Percentiles rank a stretch among this genome's conserved stretches.
phyloP scores from a whole-genome alignment of 2,888 invertebrate genomes.

The Tyria jacobaeae region DNA sequence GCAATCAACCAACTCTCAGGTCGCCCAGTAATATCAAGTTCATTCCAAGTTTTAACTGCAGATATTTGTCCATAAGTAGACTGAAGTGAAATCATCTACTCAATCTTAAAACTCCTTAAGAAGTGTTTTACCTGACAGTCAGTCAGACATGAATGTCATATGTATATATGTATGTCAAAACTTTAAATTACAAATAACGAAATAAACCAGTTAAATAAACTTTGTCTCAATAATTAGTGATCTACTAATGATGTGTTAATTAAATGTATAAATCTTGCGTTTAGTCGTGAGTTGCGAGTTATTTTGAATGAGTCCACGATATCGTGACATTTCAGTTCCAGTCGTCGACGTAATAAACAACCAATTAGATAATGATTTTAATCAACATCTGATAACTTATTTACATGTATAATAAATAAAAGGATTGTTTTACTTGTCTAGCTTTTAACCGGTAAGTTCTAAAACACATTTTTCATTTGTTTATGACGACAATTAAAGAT shows the following conservation, averaged over 20 bases:
- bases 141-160: not conserved
- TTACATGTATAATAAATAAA: not conserved
- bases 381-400: not conserved
- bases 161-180: not conserved
- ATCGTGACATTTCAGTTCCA: constrained; percentile 26
- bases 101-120: not conserved
- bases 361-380: not conserved
- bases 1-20: constrained; percentile 25
- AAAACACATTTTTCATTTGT: no score
- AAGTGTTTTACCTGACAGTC: not conserved
- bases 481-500: no score
- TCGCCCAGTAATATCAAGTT: constrained; percentile 32
- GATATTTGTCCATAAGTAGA: not conserved
- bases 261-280: constrained; percentile 30
- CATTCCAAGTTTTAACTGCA: not conserved
- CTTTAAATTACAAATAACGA: not conserved
- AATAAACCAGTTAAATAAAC: not conserved
- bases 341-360: not conserved
- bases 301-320: constrained; percentile 32
- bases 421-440: not conserved
- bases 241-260: constrained; percentile 31
- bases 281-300: constrained; percentile 37
- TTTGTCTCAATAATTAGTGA: not conserved
- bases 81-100: not conserved
- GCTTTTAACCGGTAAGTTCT: no score